Evolutionary conservation across 92 coral and sea anemone species (phyloP), one percentile per base, ranked within the genome.

Genomic region (Epizoanthus stellaris): DNA sequence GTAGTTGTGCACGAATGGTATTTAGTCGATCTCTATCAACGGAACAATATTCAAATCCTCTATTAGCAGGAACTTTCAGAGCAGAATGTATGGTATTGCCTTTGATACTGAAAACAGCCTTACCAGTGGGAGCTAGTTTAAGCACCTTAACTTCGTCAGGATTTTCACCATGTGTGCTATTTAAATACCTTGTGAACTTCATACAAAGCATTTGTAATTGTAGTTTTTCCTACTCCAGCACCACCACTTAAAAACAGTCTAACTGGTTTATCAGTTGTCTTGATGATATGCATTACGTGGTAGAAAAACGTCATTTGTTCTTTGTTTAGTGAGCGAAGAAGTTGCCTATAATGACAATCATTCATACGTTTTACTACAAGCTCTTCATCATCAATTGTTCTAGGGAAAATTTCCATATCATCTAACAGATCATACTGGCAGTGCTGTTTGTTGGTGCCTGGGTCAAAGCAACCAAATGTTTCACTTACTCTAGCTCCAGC

Each of bases 231-330:
- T 30, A 30, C 47, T 1, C 4, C 47, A 6, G 7, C 47, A 42
- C 4, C 47, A 30, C 95, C 90, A 23, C 85, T 86, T 61, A 89
- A 85, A 60, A 91, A 91, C 15, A 91, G 65, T 72, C 70, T 73
- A 0, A 91, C 34, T 20, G 90, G 90, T n/a, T 81, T 52, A 75
- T 81, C 81, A 15, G 14, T 36, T 0, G 87, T 73, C 71, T 84
- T 83, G 5, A 83, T 57, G 11, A 47, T 70, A 16, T 76, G 77
- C 8, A 86, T 21, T 4, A 86, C 80, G 77, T 79, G 85, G 45
- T 86, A 86, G 56, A 85, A 85, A 54, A 84, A 84, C 23, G 59
- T 67, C 14, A 23, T 84, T 58, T 77, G 80, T 66, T 67, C 57
- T 36, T 20, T 56, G 58, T 77, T 77, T 11, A 86, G 61, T 45